Evolutionary conservation across 2,888 invertebrate species (phyloP).

Genomic region (Dichetophora obliterata): DNA sequence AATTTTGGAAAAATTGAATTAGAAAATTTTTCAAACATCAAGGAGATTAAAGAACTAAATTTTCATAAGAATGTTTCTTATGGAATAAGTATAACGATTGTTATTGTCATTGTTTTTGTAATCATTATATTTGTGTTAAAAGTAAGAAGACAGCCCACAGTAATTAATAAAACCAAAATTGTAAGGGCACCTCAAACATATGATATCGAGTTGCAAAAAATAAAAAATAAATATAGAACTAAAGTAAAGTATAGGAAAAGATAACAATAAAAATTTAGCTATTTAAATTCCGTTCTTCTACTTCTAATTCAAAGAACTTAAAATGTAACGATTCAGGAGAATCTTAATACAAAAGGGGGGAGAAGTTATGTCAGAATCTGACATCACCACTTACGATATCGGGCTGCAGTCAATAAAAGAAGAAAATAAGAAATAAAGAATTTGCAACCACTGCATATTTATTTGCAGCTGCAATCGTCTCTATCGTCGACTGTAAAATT

Average conservation of each 20-base stretch:
- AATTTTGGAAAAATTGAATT: too few species aligned
- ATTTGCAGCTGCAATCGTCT: too few species aligned
- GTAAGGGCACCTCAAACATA: not conserved
- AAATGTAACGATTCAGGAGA: conserved; percentile 1
- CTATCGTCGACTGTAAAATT: too few species aligned
- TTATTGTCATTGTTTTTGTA: conserved; percentile 1
- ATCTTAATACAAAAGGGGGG: not conserved
- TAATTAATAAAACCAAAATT: not conserved
- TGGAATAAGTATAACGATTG: too few species aligned
- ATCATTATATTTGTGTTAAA: conserved; percentile 1
- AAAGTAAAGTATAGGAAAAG: not conserved
- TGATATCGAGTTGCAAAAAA: not conserved
- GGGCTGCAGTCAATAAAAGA: too few species aligned
- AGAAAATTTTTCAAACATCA: too few species aligned
- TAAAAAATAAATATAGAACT: not conserved
- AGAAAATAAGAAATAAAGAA: too few species aligned
- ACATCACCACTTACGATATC: too few species aligned
- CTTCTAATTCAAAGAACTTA: not conserved
- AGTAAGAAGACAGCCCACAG: not conserved
- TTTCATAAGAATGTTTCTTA: too few species aligned
- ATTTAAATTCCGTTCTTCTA: conserved; percentile 1
- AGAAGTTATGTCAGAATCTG: not conserved
- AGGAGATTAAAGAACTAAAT: too few species aligned
- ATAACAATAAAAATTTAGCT: conserved; percentile 4
- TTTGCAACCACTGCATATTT: too few species aligned